A percentile compares a stretch with the other conserved stretches of the same genome.
These are phyloP conservation scores for Carassius auratus DNA, from an alignment of 2,113 vertebrate genomes.

Conservation along the genomic window DNA sequence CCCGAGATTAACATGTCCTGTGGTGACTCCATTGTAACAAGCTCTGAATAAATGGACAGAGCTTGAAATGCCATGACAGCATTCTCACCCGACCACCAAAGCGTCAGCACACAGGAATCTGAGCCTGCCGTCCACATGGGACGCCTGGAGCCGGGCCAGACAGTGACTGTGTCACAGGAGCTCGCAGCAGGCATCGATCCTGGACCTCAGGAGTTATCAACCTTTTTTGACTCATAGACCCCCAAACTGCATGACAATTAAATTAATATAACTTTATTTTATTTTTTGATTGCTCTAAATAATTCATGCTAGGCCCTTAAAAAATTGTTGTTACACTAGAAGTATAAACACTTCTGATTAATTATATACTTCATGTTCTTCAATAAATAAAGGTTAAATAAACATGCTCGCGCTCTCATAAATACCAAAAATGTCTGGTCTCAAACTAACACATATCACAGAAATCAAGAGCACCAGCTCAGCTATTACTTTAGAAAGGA, in stretches of 20 bases:
- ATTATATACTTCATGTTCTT: too few species aligned
- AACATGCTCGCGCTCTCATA: too few species aligned
- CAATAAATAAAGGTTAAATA: too few species aligned
- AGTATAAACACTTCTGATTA: too few species aligned
- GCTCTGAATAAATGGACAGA: background rate
- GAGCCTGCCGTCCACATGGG: conserved; percentile 49
- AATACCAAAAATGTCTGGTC: too few species aligned
- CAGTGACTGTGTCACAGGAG: conserved; percentile 36
- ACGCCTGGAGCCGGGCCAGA: conserved; percentile 22
- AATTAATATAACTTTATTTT: too few species aligned
- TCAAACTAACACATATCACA: too few species aligned
- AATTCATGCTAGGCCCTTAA: too few species aligned
- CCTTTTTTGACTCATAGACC: background rate
- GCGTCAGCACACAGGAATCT: conserved; percentile 52
- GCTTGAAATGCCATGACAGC: conserved; percentile 39
- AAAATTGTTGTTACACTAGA: too few species aligned
- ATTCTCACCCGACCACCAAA: conserved; percentile 15
- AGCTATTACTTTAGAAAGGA: too few species aligned
- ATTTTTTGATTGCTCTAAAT: too few species aligned
- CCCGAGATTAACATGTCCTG: background rate
- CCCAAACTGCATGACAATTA: background rate
- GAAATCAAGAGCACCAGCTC: too few species aligned
- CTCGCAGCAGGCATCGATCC: conserved; percentile 24
- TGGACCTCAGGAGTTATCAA: background rate
- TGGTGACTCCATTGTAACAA: background rate